Conservation (phyloP, 2,888 invertebrate genomes). For the Miltochrista miniata region DNA sequence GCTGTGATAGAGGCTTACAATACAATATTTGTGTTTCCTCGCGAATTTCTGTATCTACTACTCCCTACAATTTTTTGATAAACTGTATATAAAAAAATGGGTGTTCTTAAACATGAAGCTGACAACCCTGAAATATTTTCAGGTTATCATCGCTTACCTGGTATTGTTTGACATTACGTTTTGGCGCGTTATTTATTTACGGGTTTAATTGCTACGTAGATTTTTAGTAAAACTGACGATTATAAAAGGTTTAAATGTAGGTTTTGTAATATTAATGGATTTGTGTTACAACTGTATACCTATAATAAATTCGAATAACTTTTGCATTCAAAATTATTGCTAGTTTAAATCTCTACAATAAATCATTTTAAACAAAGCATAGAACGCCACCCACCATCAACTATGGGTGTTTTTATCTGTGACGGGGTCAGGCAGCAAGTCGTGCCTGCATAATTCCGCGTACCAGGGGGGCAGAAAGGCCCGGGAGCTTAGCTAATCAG, state of each 20-base stretch:
- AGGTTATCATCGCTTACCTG: conserved; percentile 29
- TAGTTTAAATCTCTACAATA: conserved; percentile 38
- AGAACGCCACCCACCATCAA: conserved; percentile 29
- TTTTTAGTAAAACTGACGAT: conserved; percentile 27
- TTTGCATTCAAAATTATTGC: conserved; percentile 14
- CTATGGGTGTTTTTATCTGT: conserved; percentile 48
- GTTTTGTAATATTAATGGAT: not conserved
- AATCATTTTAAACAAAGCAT: conserved; percentile 41
- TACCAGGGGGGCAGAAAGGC: conserved; percentile 68
- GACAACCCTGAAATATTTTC: conserved; percentile 25
- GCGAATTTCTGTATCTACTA: no score
- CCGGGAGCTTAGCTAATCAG: conserved; percentile 72
- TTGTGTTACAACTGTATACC: no score
- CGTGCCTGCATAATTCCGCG: conserved; percentile 74
- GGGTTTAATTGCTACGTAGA: conserved; percentile 24
- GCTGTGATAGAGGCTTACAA: no score
- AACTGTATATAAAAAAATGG: not conserved
- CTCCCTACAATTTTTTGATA: no score
- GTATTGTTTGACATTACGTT: conserved; percentile 29
- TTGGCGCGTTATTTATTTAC: conserved; percentile 36
- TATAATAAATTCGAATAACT: no score
- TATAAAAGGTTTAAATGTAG: conserved; percentile 9
- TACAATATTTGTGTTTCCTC: no score
- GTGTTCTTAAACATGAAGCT: not conserved
- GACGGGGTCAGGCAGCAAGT: conserved; percentile 53